phyloP scores from a whole-genome alignment of 2,888 invertebrate species.

The Dolomedes plantarius region DNA sequence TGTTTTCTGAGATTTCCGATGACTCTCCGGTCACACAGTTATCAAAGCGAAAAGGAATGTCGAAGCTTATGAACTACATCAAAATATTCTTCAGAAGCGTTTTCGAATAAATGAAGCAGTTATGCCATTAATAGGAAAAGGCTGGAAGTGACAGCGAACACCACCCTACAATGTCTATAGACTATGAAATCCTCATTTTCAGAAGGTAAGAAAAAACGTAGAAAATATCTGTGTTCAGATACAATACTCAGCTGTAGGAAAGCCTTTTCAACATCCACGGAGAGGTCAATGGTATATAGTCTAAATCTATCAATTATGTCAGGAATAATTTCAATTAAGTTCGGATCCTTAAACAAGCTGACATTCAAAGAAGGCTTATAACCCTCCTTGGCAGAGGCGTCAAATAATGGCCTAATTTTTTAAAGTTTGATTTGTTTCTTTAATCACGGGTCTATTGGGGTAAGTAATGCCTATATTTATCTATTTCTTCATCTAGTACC shows the following conservation, averaged over 20 bases:
- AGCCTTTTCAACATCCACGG: conserved; percentile 18
- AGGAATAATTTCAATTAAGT: conserved; percentile 11
- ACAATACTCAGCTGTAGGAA: conserved; percentile 12
- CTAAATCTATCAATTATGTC: conserved; percentile 18
- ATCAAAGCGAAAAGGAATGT: conserved; percentile 13
- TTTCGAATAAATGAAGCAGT: too few relatives aligned
- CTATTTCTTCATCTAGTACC: not conserved
- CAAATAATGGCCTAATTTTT: conserved; percentile 18
- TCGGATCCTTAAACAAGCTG: not conserved
- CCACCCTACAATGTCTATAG: conserved; percentile 26
- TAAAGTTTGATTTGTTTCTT: not conserved
- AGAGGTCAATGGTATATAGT: not conserved
- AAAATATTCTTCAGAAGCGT: not conserved
- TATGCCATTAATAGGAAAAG: not conserved
- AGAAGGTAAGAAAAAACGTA: conserved; percentile 8
- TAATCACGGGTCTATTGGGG: not conserved
- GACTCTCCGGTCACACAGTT: conserved; percentile 5
- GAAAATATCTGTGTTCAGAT: conserved; percentile 18
- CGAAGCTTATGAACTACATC: not conserved
- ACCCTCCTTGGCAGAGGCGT: not conserved
- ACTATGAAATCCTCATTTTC: not conserved
- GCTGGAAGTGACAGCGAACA: not conserved
- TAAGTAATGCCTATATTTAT: not conserved
- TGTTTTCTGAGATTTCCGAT: too few relatives aligned
- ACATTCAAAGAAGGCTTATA: not conserved